A percentile compares a stretch with the other conserved stretches of the same genome.
Conservation (phyloP, 2,888 invertebrate genomes). For the Invenusta paracnida region DNA sequence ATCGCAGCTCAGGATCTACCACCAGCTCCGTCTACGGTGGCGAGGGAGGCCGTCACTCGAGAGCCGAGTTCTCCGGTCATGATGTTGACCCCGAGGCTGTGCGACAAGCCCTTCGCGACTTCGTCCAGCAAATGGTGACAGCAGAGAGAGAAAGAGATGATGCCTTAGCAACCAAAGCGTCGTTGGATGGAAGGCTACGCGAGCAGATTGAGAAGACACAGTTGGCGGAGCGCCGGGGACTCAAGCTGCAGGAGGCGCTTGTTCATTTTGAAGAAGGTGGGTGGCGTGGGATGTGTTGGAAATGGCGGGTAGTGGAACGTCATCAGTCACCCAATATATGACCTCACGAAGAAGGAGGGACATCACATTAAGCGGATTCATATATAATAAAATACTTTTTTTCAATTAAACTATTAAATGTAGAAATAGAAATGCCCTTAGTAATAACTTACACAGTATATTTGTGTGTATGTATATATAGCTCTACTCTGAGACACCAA, state of each 20-base stretch:
- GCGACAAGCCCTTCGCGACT: not conserved
- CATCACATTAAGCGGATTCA: too few species aligned
- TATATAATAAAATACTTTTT: too few species aligned
- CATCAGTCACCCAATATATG: too few species aligned
- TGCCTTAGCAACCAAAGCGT: not conserved
- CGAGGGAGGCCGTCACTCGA: not conserved
- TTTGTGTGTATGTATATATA: too few species aligned
- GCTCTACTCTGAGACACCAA: too few species aligned
- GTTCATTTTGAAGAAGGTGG: not conserved
- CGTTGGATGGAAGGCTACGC: not conserved
- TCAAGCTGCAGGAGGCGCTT: not conserved
- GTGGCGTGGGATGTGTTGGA: too few species aligned
- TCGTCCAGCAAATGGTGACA: not conserved
- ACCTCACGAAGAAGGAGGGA: too few species aligned
- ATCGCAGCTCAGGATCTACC: not conserved
- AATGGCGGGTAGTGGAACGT: too few species aligned
- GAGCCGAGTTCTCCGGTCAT: not conserved
- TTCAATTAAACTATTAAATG: too few species aligned
- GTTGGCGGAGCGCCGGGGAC: not conserved
- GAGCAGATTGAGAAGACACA: not conserved
- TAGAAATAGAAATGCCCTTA: too few species aligned
- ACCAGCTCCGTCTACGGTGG: not conserved
- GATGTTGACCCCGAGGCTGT: slow-evolving; percentile 6
- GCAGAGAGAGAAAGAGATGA: not conserved
- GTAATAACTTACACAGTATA: too few species aligned